A percentile compares a stretch with the other conserved stretches of the same genome.
Evolutionary conservation across 2,888 invertebrate genomes (phyloP).

Genomic region (Ophraella communa): DNA sequence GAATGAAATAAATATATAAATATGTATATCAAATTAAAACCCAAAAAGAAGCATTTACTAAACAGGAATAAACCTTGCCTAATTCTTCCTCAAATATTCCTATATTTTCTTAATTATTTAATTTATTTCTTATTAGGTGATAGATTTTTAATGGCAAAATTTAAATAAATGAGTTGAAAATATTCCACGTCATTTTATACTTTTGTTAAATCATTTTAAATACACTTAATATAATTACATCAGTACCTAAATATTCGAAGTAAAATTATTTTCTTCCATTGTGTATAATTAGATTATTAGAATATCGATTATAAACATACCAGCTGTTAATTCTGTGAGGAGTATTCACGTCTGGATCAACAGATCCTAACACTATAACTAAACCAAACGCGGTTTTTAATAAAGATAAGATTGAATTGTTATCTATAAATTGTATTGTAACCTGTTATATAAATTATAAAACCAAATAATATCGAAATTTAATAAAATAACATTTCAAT

Average conservation of each 20-base stretch:
- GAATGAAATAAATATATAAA: too few relatives aligned
- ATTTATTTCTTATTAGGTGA: too few relatives aligned
- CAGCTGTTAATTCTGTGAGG: neutral
- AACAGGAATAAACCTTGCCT: too few relatives aligned
- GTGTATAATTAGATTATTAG: neutral
- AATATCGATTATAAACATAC: neutral
- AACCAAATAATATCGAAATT: neutral
- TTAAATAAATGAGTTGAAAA: too few relatives aligned
- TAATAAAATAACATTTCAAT: too few relatives aligned
- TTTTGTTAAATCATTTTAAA: neutral
- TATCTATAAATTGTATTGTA: neutral
- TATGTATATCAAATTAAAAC: too few relatives aligned
- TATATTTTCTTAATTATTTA: too few relatives aligned
- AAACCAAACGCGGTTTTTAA: neutral
- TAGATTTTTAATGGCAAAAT: too few relatives aligned
- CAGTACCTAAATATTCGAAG: too few relatives aligned
- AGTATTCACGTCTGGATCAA: neutral
- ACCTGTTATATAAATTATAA: neutral
- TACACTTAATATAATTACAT: too few relatives aligned
- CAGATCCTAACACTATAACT: neutral
- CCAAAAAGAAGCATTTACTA: too few relatives aligned
- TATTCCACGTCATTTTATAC: neutral
- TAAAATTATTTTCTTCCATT: neutral
- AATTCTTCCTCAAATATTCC: too few relatives aligned
- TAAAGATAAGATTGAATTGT: neutral